These are phyloP conservation scores for Percina caprodes DNA, from an alignment of 2,113 vertebrate genomes.

Conservation along the genomic window DNA sequence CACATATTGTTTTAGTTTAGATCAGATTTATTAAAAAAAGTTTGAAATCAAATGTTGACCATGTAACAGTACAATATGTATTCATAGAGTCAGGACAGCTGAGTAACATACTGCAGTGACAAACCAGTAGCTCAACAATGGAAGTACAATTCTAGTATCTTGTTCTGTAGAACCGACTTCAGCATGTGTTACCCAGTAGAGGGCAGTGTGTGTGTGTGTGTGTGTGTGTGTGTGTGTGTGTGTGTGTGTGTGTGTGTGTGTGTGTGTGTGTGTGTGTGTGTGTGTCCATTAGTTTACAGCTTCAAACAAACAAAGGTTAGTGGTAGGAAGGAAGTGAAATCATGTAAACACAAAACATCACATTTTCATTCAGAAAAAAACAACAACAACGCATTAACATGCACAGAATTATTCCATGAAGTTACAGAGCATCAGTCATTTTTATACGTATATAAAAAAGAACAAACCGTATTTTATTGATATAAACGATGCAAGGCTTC, in stretches of 20 bases:
- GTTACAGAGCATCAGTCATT: conserved; percentile 42
- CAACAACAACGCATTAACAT: conserved; percentile 53
- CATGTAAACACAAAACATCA: conserved; percentile 50
- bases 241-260: conserved; percentile 39
- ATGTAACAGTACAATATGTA: conserved; percentile 27
- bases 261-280: conserved; percentile 18
- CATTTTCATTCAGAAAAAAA: conserved; percentile 52
- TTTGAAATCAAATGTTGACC: conserved; percentile 36
- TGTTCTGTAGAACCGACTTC: neutral
- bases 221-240: conserved; percentile 41
- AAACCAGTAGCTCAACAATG: neutral
- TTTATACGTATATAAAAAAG: conserved; percentile 1
- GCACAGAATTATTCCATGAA: conserved; percentile 28
- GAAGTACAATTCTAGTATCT: neutral
- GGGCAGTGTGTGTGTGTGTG: conserved; percentile 59
- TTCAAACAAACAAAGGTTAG: neutral
- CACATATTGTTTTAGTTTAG: conserved; percentile 21
- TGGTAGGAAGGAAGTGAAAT: conserved; percentile 8
- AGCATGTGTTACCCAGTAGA: conserved; percentile 64
- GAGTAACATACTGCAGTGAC: neutral
- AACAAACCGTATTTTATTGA: conserved; percentile 27
- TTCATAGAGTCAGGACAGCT: conserved; percentile 14
- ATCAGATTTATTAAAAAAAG: conserved; percentile 60
- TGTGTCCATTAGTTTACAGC: conserved; percentile 24
- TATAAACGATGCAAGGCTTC: conserved; percentile 40